Evolutionary conservation across 2,113 vertebrate genomes (phyloP).

Genomic region (Piaya cayana): DNA sequence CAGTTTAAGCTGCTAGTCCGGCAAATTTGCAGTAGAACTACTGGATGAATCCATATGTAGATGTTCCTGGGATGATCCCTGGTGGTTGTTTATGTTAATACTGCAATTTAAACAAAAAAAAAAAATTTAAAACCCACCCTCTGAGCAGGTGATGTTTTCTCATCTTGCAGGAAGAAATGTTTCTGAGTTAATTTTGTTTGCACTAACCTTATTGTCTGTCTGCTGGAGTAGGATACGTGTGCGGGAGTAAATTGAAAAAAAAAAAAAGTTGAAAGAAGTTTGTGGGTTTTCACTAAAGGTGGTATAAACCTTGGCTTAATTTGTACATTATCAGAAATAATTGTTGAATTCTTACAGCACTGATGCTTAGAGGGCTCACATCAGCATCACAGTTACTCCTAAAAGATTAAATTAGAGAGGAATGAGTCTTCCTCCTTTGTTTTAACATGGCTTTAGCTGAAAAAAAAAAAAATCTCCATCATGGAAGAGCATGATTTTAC

Average conservation of each 20-base stretch:
- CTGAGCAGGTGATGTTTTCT: background rate
- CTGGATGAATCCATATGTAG: background rate
- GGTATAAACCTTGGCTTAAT: background rate
- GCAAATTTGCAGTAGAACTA: background rate
- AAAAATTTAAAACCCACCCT: background rate
- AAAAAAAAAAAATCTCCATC: background rate
- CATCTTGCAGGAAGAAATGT: background rate
- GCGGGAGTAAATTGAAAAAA: background rate
- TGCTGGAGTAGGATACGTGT: background rate
- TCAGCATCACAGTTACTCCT: background rate
- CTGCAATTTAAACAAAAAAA: background rate
- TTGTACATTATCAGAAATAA: background rate
- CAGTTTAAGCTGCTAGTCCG: background rate
- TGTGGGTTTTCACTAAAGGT: background rate
- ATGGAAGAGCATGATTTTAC: background rate
- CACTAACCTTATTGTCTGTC: background rate
- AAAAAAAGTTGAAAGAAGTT: background rate
- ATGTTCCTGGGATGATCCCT: background rate
- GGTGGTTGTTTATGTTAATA: constrained; percentile 19
- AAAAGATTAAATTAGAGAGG: background rate
- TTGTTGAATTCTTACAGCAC: background rate
- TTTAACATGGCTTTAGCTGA: background rate
- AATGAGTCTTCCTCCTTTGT: background rate
- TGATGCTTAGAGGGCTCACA: background rate
- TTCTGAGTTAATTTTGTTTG: background rate